phyloP scores from a whole-genome alignment of 2,797 vertebrate species.

The Distichodus sexfasciatus region DNA sequence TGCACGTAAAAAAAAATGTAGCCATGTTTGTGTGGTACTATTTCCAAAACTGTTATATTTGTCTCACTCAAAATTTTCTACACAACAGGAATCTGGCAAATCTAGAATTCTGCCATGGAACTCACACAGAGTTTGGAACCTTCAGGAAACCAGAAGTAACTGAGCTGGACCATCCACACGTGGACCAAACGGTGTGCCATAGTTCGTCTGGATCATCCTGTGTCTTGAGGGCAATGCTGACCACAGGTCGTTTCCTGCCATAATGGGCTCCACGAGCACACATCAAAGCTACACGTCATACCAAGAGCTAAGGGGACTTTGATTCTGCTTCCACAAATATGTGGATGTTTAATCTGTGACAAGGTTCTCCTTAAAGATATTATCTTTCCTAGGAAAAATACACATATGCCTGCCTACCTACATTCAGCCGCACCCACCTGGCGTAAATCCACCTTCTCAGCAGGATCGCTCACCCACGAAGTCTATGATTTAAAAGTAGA shows the following conservation, averaged over 20 bases:
- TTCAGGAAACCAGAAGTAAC: constrained; percentile 41
- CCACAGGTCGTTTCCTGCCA: constrained; percentile 70
- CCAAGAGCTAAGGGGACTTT: constrained; percentile 39
- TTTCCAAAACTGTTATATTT: too few species aligned
- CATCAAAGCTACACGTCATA: constrained; percentile 47
- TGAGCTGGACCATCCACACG: constrained; percentile 61
- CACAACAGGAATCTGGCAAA: constrained; percentile 47
- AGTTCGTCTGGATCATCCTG: constrained; percentile 53
- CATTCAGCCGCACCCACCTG: constrained; percentile 14
- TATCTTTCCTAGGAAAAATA: constrained; percentile 46
- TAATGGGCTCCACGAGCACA: constrained; percentile 39
- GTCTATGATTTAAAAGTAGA: constrained; percentile 29
- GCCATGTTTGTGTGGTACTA: too few species aligned
- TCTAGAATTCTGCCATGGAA: constrained; percentile 31
- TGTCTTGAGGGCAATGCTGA: constrained; percentile 56
- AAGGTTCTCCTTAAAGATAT: constrained; percentile 29
- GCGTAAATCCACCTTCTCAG: constrained; percentile 41
- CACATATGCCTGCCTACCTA: constrained; percentile 12
- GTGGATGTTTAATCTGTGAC: constrained; percentile 32
- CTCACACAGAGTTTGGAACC: constrained; percentile 35
- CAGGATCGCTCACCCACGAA: constrained; percentile 20
- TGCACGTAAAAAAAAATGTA: too few species aligned
- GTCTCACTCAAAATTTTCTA: constrained; percentile 36
- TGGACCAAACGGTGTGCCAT: constrained; percentile 55
- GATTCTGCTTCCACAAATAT: constrained; percentile 25